Evolutionary conservation across 2,888 invertebrate species (phyloP).

Genomic region (Mycalesis mineus): DNA sequence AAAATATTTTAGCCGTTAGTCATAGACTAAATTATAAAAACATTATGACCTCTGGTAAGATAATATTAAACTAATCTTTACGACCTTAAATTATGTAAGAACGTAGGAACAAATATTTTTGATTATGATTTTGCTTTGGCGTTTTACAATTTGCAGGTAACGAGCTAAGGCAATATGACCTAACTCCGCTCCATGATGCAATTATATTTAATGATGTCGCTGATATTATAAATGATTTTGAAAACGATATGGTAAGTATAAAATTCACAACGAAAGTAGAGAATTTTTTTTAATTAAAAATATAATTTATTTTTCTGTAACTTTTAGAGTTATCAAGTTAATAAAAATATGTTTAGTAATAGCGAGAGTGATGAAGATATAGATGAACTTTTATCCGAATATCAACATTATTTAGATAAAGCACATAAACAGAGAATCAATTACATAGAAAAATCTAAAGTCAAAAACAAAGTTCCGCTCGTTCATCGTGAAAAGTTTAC

Average conservation of each 20-base stretch:
- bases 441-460: constrained; percentile 52
- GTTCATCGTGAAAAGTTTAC: constrained; percentile 51
- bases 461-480: constrained; percentile 63
- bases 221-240: constrained; percentile 62
- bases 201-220: constrained; percentile 65
- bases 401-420: constrained; percentile 63
- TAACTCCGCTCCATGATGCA: constrained; percentile 58
- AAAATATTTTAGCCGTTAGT: not conserved
- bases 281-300: not conserved
- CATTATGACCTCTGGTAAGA: not conserved
- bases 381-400: constrained; percentile 61
- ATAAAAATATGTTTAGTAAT: constrained; percentile 43
- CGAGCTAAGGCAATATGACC: constrained; percentile 53
- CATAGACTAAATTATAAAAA: not conserved
- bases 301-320: not conserved
- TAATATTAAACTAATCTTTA: not conserved
- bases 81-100: too few species aligned
- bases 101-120: too few species aligned
- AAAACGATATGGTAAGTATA: constrained; percentile 52
- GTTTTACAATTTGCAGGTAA: constrained; percentile 38
- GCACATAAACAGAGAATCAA: constrained; percentile 58
- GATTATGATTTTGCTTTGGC: not conserved
- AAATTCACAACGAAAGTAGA: not conserved
- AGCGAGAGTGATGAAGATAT: constrained; percentile 63
- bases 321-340: constrained; percentile 51